Evolutionary conservation across 23 tunicate genomes (phyloP), one percentile per base, ranked within the genome.

Genomic region (Ascidia mentula): DNA sequence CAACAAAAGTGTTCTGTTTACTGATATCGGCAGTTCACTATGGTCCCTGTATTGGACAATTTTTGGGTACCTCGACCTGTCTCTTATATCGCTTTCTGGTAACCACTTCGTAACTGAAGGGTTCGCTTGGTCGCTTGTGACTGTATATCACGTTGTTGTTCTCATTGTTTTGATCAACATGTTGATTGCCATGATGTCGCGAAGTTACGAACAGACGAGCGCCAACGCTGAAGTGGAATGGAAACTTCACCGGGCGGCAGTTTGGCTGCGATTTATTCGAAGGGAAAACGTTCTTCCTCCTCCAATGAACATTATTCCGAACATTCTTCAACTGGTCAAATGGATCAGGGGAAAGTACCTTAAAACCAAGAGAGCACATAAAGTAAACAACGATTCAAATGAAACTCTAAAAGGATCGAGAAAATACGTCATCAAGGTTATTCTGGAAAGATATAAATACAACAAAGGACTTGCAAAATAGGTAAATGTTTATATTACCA

Each of bases 261-360:
- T 80, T 17, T 93, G 98, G 98, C 88, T 93, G 17, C 87, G 89
- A 6, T 93, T 93, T 61, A 75, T 93, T 69, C 89, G 93, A 0
- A 69, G 88, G 45, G 93, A 93, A 40, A 77, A 77, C 32, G 72
- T 80, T 42, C 84, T 89, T 3, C 98, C 98, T 28, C 98, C 94
- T 26, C 98, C 98, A 0, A 88, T 93, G 93, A 93, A 93, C 81
- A n/a, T n/a, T n/a, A n/a, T n/a, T n/a, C n/a, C n/a, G n/a, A n/a
- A n/a, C n/a, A n/a, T n/a, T n/a, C n/a, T n/a, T n/a, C n/a, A n/a
- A n/a, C n/a, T n/a, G n/a, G n/a, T n/a, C n/a, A n/a, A n/a, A n/a
- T n/a, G n/a, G n/a, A n/a, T n/a, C n/a, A n/a, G n/a, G n/a, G n/a
- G n/a, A n/a, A n/a, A n/a, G n/a, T n/a, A n/a, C n/a, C n/a, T n/a